Conservation (phyloP, 2,888 invertebrate species). For the Polydesmus complanatus region DNA sequence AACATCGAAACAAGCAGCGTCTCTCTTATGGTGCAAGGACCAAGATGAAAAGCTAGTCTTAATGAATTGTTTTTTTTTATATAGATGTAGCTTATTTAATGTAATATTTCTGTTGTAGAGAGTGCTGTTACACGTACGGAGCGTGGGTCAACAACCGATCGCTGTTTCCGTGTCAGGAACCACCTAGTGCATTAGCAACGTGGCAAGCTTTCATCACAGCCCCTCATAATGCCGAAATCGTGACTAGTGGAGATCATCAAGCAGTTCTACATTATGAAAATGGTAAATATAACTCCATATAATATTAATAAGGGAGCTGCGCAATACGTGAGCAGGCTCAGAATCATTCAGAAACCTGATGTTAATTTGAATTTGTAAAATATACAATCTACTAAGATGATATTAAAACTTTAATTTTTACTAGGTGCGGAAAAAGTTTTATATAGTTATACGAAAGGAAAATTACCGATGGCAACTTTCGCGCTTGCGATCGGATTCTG, state of each 20-base stretch:
- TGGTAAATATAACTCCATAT: too few species aligned
- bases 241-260: conserved; percentile 30
- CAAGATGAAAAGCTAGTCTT: conserved; percentile 8
- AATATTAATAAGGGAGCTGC: too few species aligned
- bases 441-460: conserved; percentile 26
- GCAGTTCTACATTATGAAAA: neutral
- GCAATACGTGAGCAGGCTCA: too few species aligned
- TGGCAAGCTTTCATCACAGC: conserved; percentile 31
- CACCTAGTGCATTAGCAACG: conserved; percentile 33
- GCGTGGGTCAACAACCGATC: conserved; percentile 35
- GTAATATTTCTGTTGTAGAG: conserved; percentile 3
- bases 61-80: neutral
- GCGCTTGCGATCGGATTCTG: conserved; percentile 32
- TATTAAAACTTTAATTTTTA: neutral
- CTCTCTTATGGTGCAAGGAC: conserved; percentile 9
- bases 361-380: conserved; percentile 2
- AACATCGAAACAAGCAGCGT: conserved; percentile 9
- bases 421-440: conserved; percentile 16
- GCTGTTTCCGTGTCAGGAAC: conserved; percentile 35
- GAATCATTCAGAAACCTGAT: neutral
- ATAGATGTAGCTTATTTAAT: neutral
- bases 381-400: neutral
- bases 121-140: conserved; percentile 33
- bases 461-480: conserved; percentile 32
- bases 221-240: conserved; percentile 21